Base-by-base conservation (phyloP, 2,888 invertebrate genomes). In the Tethea ocularis region DNA sequence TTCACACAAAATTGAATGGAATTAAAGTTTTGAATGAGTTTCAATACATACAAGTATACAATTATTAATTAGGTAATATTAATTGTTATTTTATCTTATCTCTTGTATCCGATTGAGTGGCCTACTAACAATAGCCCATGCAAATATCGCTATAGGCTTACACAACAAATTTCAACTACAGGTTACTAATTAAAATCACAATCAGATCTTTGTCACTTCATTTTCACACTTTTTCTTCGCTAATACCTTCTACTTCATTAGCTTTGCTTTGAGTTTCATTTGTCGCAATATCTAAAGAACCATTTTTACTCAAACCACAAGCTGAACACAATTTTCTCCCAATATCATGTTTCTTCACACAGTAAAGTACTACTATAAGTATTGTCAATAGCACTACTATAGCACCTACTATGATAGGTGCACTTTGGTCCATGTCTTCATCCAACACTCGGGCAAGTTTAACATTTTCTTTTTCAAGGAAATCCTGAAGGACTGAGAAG, bases 291-390 rank as follows among this genome's bases (percentile, higher is more conserved):
- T 93, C 92, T 64, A 92, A 77, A 11, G 92, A 92, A 0, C 92
- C 92, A 64, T 92, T 93, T 71, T 90, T 89, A 67, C 84, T 89
- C 24, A 92, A 71, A 61, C 92, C 90, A 63, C 89, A 92, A 38
- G 82, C 60, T 10, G 89, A 82, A 51, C 89, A 79, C 36, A 91
- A 65, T 75, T 78, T 86, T 51, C 80, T 76, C 0, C 83, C 80
- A 41, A 83, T 60, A 63, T 88, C 79, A 58, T 84, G 80, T 71
- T 89, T 91, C 67, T 87, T 93, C 23, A 87, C 77, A 77, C 86
- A 91, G 61, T 91, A 93, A n/a, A 90, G 66, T 29, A 88, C 68
- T 61, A 92, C 69, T 64, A 93, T 89, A 17, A 88, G 62, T 41
- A 90, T 58, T n/a, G 82, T 86, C 59, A 92, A 66, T 57, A 88